Conservation (phyloP, 2,888 invertebrate genomes). For the Drosophila robusta region DNA sequence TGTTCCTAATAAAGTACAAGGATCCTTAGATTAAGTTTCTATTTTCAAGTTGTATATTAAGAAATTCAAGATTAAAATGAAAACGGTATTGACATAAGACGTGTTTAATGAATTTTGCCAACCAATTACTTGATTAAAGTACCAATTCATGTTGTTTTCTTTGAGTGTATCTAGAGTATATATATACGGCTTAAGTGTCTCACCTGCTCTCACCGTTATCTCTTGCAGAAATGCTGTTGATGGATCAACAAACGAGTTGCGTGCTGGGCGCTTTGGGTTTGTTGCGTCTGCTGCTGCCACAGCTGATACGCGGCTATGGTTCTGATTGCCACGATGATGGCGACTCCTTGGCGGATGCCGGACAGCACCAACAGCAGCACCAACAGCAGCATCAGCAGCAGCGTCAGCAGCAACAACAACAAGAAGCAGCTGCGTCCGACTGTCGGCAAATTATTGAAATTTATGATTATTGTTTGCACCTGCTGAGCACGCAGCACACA, state of each 20-base stretch:
- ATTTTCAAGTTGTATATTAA: too few species aligned
- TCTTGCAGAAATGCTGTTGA: slow-evolving; percentile 79
- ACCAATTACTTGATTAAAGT: too few species aligned
- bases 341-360: slow-evolving; percentile 55
- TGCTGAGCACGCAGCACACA: slow-evolving; percentile 88
- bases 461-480: slow-evolving; percentile 91
- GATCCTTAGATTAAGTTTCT: too few species aligned
- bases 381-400: slow-evolving; percentile 32
- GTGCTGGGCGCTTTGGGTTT: slow-evolving; percentile 89
- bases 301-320: slow-evolving; percentile 83
- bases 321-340: slow-evolving; percentile 68
- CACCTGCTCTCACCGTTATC: slow-evolving; percentile 4
- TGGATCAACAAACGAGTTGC: slow-evolving; percentile 85
- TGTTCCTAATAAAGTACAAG: too few species aligned
- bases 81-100: too few species aligned
- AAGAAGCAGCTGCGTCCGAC: slow-evolving; percentile 62
- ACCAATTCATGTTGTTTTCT: neutral
- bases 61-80: too few species aligned
- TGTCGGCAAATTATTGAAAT: slow-evolving; percentile 87
- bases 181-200: slow-evolving; percentile 1
- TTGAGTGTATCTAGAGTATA: neutral
- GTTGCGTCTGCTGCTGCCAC: slow-evolving; percentile 88
- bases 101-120: too few species aligned
- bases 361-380: slow-evolving; percentile 38
- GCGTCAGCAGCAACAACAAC: slow-evolving; percentile 29